Base-by-base conservation (phyloP, 2,888 invertebrate species). In the Mythimna albipuncta region DNA sequence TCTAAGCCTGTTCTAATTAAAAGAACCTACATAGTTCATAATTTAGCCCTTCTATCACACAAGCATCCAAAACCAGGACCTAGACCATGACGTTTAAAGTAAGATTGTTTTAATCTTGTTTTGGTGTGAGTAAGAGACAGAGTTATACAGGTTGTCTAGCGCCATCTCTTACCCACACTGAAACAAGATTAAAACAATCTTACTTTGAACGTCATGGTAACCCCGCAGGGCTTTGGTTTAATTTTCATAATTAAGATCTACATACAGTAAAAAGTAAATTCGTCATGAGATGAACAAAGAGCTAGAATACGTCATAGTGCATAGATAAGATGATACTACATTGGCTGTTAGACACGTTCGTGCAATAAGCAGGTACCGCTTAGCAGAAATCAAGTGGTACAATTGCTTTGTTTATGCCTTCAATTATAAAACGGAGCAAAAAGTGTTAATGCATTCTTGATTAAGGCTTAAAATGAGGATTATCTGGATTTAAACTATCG, bases 331-430 rank as follows among this genome's bases (percentile, higher is more conserved):
- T 10, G 9, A 38, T 41, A 61, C n/a, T 35, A 35, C 19, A 68
- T 35, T n/a, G 44, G 6, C 19, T 50, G 7, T 44, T 19, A 32
- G 21, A 35, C 74, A 82, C 83, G 70, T 82, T 59, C 63, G 6
- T 19, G 52, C 54, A 54, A 57, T 55, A 38, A 44, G 7, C 26
- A 69, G 26, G 16, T 57, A 63, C 35, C 5, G 35, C 58, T 80
- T 54, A 55, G 62, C 47, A 69, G 68, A 71, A 69, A 71, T 50
- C 65, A 52, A 62, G 64, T 57, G 38, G 68, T 32, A 52, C 38
- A 69, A 61, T 65, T 47, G 54, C 38, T 66, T 77, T 71, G 62
- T 63, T 26, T 44, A 55, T 54, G 50, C 6, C 52, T 26, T 57
- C 32, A 63, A 57, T 57, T 13, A 38, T 59, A 38, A 79, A 58